A percentile compares a stretch with the other conserved stretches of the same genome.
Conservation (phyloP, 2,797 vertebrate species). For the Halcyon badia region DNA sequence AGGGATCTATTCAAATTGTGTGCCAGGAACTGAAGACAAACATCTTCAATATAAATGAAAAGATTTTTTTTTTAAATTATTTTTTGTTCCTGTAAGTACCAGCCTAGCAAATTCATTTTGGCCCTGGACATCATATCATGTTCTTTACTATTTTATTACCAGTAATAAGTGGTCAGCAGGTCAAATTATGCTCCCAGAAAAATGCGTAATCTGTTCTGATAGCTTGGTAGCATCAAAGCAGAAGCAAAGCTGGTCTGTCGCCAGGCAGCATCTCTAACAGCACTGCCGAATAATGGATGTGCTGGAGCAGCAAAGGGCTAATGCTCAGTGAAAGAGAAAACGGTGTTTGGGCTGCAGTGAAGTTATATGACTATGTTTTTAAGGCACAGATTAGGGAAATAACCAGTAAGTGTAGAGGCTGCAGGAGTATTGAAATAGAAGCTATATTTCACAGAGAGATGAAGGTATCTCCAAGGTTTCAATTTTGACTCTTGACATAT, state of each 20-base stretch:
- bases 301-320: neutral
- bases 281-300: neutral
- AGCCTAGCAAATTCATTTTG: conserved; percentile 11
- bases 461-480: neutral
- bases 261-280: neutral
- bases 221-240: neutral
- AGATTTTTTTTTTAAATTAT: neutral
- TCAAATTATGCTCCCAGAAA: conserved; percentile 26
- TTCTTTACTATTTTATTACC: conserved; percentile 28
- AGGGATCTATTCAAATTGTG: neutral
- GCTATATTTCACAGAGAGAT: neutral
- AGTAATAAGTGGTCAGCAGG: neutral
- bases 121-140: neutral
- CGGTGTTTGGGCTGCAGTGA: neutral
- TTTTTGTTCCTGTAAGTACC: neutral
- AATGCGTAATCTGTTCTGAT: neutral
- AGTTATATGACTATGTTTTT: neutral
- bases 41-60: neutral
- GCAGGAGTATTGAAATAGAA: neutral
- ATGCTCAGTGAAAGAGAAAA: neutral
- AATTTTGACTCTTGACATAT: neutral
- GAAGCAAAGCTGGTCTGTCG: neutral
- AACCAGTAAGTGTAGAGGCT: neutral
- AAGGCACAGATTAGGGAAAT: neutral
- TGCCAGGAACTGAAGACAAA: conserved; percentile 10